phyloP scores from a whole-genome alignment of 2,797 vertebrate species.

The Myotis pilosus region DNA sequence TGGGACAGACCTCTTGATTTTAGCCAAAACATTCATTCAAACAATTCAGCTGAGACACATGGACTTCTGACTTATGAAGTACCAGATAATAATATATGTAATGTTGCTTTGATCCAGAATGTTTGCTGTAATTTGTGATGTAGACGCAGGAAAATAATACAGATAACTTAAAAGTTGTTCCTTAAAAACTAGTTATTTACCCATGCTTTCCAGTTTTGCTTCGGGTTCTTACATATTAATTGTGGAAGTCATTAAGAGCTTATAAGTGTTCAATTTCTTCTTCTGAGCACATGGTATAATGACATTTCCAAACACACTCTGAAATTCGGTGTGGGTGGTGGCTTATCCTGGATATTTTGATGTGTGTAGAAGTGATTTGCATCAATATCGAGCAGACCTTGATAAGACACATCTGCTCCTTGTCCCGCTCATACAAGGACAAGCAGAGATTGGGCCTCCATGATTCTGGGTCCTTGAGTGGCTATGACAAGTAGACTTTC shows the following conservation, averaged over 20 bases:
- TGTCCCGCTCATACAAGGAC: not conserved
- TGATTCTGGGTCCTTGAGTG: not conserved
- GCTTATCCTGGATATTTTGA: not conserved
- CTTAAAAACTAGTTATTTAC: not conserved
- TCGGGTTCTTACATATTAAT: not conserved
- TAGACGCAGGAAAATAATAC: not conserved
- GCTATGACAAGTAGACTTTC: not conserved
- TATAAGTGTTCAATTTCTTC: not conserved
- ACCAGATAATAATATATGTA: not conserved
- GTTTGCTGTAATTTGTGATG: not conserved
- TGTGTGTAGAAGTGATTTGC: not conserved
- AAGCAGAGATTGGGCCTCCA: not conserved
- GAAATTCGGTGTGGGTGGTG: not conserved
- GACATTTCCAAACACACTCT: not conserved
- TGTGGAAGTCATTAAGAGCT: not conserved
- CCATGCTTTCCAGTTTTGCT: not conserved
- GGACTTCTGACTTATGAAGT: not conserved
- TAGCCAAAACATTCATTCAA: not conserved
- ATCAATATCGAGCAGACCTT: not conserved
- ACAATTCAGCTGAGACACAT: not conserved
- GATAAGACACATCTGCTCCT: not conserved
- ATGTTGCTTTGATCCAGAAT: not conserved
- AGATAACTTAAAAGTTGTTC: not conserved
- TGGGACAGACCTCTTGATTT: not conserved
- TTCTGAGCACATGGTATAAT: not conserved